Evolutionary conservation across 2,888 invertebrate genomes (phyloP).

Genomic region (Baccha elongata): DNA sequence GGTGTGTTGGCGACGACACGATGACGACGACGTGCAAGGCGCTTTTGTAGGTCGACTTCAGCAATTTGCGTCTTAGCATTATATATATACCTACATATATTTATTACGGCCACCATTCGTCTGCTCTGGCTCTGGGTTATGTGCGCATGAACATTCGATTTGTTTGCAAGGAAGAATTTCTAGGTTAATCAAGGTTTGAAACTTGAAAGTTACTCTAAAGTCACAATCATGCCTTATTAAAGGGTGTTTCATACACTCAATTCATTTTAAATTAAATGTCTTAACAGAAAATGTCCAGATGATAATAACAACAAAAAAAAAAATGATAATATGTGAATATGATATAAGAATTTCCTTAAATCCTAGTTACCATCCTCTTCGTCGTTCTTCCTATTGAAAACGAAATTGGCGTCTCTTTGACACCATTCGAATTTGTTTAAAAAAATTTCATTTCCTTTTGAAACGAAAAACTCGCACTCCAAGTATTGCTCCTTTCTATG

Average conservation of each 20-base stretch:
- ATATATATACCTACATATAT: not conserved
- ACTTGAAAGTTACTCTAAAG: constrained; percentile 64
- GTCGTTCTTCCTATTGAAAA: too few relatives aligned
- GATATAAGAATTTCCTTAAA: too few relatives aligned
- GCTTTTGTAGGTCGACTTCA: constrained; percentile 65
- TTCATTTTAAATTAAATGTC: too few relatives aligned
- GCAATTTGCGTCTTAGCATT: constrained; percentile 19
- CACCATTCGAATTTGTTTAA: too few relatives aligned
- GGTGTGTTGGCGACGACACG: not conserved
- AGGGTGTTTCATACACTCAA: constrained; percentile 33
- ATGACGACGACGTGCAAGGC: constrained; percentile 52
- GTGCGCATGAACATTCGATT: constrained; percentile 52
- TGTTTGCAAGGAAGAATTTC: constrained; percentile 65
- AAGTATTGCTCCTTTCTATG: too few relatives aligned
- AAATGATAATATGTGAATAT: too few relatives aligned
- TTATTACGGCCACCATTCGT: constrained; percentile 2
- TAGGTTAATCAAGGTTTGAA: constrained; percentile 73
- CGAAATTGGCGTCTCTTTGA: too few relatives aligned
- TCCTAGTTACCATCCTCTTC: too few relatives aligned
- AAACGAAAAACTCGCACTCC: too few relatives aligned
- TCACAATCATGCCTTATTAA: not conserved
- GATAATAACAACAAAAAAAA: too few relatives aligned
- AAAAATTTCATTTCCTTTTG: too few relatives aligned
- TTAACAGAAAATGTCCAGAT: too few relatives aligned
- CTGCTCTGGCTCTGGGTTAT: constrained; percentile 1